Base-by-base conservation (phyloP, 2,888 invertebrate genomes). In the Cerastis rubricosa region DNA sequence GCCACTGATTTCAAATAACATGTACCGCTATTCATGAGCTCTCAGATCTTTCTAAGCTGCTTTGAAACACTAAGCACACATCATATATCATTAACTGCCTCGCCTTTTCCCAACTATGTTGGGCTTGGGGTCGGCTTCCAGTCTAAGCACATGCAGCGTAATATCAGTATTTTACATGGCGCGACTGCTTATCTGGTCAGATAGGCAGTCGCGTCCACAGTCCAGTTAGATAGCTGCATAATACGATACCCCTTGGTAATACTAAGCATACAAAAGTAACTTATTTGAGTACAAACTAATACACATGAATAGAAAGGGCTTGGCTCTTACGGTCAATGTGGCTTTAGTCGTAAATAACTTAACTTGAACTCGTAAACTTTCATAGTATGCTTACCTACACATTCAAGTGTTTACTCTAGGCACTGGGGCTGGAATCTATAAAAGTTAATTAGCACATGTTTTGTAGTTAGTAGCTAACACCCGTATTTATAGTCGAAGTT, bases 321-420 rank as follows among this genome's bases (percentile, higher is more conserved):
- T 54, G 83, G 70, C 35, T n/a, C n/a, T n/a, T n/a, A n/a, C n/a
- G n/a, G n/a, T n/a, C n/a, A n/a, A n/a, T n/a, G n/a, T n/a, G n/a
- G n/a, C 25, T 47, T 7, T 0, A 35, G 22, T 66, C 51, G 47
- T 82, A 81, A 54, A 76, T 67, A 76, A 63, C 67, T 29, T 54
- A 0, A 51, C 66, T 54, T 47, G 4, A 40, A 75, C 47, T 78
- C 54, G 47, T 80, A 80, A 71, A 29, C 22, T 63, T 71, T 47
- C n/a, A 29, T 29, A n/a, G 25, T 25, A 29, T 45, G 25, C 11
- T 45, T 64, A 22, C 49, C 6, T 17, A 29, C 29, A 43, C 2
- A 22, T 71, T 71, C 43, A 29, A 4, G 25, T n/a, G 74, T 35
- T 63, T 63, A 74, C 35, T 22, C 22, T 35, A 22, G 22, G 1